These are phyloP conservation scores for Mormoops blainvillei DNA, from an alignment of 2,113 vertebrate species.

Conservation along the genomic window DNA sequence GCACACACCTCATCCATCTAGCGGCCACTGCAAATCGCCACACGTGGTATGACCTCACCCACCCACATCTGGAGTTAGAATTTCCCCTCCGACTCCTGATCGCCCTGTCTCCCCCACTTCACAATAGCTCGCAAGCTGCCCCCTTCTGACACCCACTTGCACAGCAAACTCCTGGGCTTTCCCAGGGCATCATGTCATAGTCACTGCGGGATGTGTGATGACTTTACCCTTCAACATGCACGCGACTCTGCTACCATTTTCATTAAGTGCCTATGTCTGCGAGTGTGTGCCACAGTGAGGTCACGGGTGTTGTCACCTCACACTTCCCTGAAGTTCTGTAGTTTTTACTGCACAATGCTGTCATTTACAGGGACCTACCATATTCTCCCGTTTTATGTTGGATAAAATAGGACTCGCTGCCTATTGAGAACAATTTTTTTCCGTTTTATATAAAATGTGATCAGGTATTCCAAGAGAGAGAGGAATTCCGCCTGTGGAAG, in stretches of 20 bases:
- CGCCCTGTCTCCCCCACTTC: not conserved
- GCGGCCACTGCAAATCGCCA: accelerated
- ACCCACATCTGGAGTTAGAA: not conserved
- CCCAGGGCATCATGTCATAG: not conserved
- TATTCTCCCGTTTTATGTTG: not conserved
- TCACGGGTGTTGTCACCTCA: no score
- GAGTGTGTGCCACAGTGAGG: no score
- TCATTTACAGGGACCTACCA: not conserved
- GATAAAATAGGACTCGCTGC: not conserved
- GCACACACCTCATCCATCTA: no score
- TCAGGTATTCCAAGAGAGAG: not conserved
- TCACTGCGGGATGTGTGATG: accelerated
- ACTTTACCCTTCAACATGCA: not conserved
- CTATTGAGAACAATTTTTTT: not conserved
- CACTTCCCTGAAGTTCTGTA: not conserved
- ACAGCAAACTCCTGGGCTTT: not conserved
- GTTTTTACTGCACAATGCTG: no score
- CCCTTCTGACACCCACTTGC: not conserved
- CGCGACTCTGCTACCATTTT: not conserved
- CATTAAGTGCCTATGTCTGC: not conserved
- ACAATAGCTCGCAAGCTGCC: not conserved
- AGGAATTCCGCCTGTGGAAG: not conserved
- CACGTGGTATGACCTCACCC: not conserved
- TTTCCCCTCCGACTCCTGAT: not conserved
- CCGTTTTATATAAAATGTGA: not conserved